Percentiles rank a stretch among this genome's conserved stretches.
Evolutionary conservation across 2,113 vertebrate genomes (phyloP).

Genomic region (Anarrhichthys ocellatus): DNA sequence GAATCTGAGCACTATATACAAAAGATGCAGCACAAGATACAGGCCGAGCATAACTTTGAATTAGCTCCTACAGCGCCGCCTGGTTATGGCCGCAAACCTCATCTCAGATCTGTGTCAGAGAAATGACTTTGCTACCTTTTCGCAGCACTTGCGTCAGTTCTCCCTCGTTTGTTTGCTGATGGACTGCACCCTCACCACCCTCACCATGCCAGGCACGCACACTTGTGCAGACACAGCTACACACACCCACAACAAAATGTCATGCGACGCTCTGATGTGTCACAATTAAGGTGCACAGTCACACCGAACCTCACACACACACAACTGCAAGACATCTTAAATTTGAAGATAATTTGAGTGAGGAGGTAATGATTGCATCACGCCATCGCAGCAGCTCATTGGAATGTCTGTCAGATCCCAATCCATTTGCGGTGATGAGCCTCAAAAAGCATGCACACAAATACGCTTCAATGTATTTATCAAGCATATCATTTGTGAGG

Average conservation of each 20-base stretch:
- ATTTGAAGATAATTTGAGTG: conserved; percentile 46
- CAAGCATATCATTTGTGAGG: conserved; percentile 70
- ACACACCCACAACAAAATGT: conserved; percentile 19
- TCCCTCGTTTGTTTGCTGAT: conserved; percentile 68
- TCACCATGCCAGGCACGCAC: conserved; percentile 45
- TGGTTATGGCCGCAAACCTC: conserved; percentile 44
- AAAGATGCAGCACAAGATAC: conserved; percentile 22
- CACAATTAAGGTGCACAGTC: conserved; percentile 54
- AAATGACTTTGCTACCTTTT: conserved; percentile 56
- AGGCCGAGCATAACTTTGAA: conserved; percentile 23
- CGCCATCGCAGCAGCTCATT: conserved; percentile 58
- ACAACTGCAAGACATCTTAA: conserved; percentile 15
- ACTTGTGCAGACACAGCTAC: conserved; percentile 3
- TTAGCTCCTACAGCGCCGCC: conserved; percentile 26
- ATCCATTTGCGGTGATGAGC: conserved; percentile 67
- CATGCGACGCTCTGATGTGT: conserved; percentile 35
- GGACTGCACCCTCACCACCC: conserved; percentile 39
- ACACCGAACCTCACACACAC: neutral
- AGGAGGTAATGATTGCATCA: conserved; percentile 66
- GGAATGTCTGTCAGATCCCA: conserved; percentile 72
- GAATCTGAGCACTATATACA: neutral
- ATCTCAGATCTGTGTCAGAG: conserved; percentile 38
- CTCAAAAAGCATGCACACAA: conserved; percentile 18
- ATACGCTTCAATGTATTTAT: conserved; percentile 59
- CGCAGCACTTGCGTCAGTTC: conserved; percentile 52